Evolutionary conservation across 2,888 invertebrate species (phyloP).

Genomic region (Podabrus alpinus): DNA sequence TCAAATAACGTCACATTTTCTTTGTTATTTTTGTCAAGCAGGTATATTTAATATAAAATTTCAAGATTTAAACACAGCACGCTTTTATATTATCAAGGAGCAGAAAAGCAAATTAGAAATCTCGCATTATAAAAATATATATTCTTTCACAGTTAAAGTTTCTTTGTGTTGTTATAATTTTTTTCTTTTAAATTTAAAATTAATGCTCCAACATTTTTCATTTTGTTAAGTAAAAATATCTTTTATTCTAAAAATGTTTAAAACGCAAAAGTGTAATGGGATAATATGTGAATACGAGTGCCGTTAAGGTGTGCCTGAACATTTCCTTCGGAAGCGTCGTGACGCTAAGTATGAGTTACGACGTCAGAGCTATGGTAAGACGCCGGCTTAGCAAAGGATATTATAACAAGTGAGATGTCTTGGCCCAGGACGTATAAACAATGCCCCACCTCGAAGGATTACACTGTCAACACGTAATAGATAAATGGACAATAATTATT

Average conservation of each 20-base stretch:
- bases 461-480: slow-evolving; percentile 44
- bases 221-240: neutral
- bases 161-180: neutral
- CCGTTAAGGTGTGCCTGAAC: slow-evolving; percentile 42
- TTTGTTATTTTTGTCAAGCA: neutral
- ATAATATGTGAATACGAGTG: slow-evolving; percentile 35
- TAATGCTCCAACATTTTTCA: slow-evolving; percentile 7
- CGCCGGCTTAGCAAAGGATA: slow-evolving; percentile 46
- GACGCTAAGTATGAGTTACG: slow-evolving; percentile 53
- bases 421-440: slow-evolving; percentile 42
- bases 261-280: slow-evolving; percentile 23
- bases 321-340: slow-evolving; percentile 46
- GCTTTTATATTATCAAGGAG: neutral
- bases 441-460: slow-evolving; percentile 42
- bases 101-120: neutral
- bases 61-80: neutral
- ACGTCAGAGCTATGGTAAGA: slow-evolving; percentile 48
- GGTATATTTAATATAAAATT: neutral
- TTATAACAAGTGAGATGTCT: slow-evolving; percentile 49
- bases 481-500: slow-evolving; percentile 47
- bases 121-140: neutral
- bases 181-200: slow-evolving; percentile 3
- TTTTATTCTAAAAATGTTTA: slow-evolving; percentile 17
- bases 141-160: neutral
- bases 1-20: neutral